phyloP scores from a whole-genome alignment of 2,113 vertebrate species.

The Poicephalus meyeri region DNA sequence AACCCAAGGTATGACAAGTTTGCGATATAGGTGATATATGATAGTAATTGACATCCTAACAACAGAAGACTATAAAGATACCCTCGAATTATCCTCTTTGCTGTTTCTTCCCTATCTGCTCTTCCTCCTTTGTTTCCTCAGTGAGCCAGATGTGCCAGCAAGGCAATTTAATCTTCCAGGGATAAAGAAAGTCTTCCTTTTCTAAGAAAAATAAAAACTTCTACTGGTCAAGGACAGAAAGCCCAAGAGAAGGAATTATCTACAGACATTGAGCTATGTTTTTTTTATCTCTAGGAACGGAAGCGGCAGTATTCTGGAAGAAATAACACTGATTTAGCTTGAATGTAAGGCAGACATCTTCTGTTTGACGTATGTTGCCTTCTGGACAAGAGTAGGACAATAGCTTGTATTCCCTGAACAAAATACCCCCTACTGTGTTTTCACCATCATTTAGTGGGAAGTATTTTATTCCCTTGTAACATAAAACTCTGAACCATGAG shows the following conservation, averaged over 20 bases:
- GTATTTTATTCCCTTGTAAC: conserved; percentile 5
- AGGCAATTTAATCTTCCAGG: conserved; percentile 47
- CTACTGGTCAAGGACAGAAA: conserved; percentile 49
- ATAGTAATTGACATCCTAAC: conserved; percentile 43
- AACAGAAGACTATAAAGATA: conserved; percentile 18
- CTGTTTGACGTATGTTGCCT: conserved; percentile 22
- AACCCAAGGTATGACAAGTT: conserved; percentile 7
- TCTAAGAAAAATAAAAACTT: conserved; percentile 50
- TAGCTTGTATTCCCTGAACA: background rate
- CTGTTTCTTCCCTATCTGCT: conserved; percentile 9
- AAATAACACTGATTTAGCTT: conserved; percentile 41
- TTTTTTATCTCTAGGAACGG: conserved; percentile 17
- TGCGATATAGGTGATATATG: background rate
- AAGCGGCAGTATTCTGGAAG: conserved; percentile 40
- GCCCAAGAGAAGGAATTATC: conserved; percentile 39
- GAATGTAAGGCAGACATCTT: conserved; percentile 34
- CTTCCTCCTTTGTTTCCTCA: conserved; percentile 26
- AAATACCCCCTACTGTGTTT: conserved; percentile 15
- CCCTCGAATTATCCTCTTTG: conserved; percentile 15
- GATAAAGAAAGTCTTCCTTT: conserved; percentile 36
- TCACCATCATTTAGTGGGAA: background rate
- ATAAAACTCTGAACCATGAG: background rate
- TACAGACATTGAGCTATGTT: conserved; percentile 32
- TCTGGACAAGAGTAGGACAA: conserved; percentile 40
- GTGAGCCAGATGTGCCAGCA: conserved; percentile 26